Evolutionary conservation across 1,140 invertebrate genomes (phyloP).

Genomic region (Pseudomyrmex gracilis): DNA sequence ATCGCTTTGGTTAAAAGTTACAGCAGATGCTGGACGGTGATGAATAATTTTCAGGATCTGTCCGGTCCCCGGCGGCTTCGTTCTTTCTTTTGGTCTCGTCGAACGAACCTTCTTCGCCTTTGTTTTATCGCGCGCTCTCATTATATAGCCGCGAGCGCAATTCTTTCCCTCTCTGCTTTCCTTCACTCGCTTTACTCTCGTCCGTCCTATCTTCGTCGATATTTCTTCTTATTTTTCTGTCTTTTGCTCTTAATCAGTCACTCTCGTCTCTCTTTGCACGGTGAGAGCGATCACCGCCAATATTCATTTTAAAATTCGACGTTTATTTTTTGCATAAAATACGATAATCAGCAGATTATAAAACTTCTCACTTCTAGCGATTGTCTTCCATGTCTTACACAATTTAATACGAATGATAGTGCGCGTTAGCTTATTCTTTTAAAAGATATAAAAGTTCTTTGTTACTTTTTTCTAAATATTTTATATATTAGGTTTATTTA

Average conservation of each 20-base stretch:
- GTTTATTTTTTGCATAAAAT: neutral
- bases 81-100: conserved; percentile 43
- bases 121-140: conserved; percentile 52
- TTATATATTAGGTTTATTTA: too few relatives aligned
- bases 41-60: conserved; percentile 56
- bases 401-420: too few relatives aligned
- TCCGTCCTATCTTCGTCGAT: conserved; percentile 27
- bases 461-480: too few relatives aligned
- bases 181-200: conserved; percentile 7
- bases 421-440: too few relatives aligned
- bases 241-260: neutral
- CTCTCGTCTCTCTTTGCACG: neutral
- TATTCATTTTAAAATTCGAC: neutral
- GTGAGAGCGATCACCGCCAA: neutral
- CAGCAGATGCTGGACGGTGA: conserved; percentile 43
- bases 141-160: conserved; percentile 34
- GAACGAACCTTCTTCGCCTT: conserved; percentile 40
- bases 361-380: too few relatives aligned
- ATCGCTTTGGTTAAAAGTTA: conserved; percentile 49
- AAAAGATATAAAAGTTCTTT: too few relatives aligned
- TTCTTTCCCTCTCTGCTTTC: conserved; percentile 48
- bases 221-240: conserved; percentile 19
- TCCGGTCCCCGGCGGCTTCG: neutral
- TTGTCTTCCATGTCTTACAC: too few relatives aligned
- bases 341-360: too few relatives aligned